These are phyloP conservation scores for Baronia brevicornis DNA, from an alignment of 2,888 invertebrate species.

Conservation along the genomic window DNA sequence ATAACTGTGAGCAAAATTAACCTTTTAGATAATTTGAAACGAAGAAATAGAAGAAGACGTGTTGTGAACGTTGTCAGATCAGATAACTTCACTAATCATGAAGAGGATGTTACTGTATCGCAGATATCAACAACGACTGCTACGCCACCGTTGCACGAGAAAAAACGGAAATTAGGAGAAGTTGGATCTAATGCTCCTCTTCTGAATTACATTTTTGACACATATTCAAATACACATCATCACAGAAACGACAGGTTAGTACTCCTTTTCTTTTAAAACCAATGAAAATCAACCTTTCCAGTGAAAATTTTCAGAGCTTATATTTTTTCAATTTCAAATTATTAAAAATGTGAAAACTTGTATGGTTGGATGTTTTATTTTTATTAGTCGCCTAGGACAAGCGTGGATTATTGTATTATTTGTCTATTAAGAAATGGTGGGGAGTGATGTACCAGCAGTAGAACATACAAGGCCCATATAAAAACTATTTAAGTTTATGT, in stretches of 20 bases:
- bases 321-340: too few species aligned
- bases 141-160: slow-evolving; percentile 36
- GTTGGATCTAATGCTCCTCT: slow-evolving; percentile 62
- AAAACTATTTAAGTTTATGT: too few species aligned
- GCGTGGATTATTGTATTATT: too few species aligned
- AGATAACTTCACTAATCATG: slow-evolving; percentile 28
- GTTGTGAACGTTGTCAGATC: slow-evolving; percentile 41
- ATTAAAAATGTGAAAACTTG: too few species aligned
- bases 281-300: too few species aligned
- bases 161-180: slow-evolving; percentile 54
- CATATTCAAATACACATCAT: slow-evolving; percentile 61
- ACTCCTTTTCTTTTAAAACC: slow-evolving; percentile 3
- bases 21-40: slow-evolving; percentile 3
- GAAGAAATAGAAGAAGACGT: slow-evolving; percentile 41
- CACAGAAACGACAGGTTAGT: slow-evolving; percentile 63
- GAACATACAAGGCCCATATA: too few species aligned
- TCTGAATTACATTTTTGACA: slow-evolving; percentile 66
- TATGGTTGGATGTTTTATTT: too few species aligned
- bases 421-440: too few species aligned
- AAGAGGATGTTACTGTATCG: slow-evolving; percentile 25
- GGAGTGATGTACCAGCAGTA: too few species aligned
- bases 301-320: too few species aligned
- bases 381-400: too few species aligned
- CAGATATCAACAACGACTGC: slow-evolving; percentile 32
- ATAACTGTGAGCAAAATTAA: slow-evolving; percentile 25